Evolutionary conservation across 2,113 vertebrate species (phyloP).

Genomic region (Pterocles burchelli): DNA sequence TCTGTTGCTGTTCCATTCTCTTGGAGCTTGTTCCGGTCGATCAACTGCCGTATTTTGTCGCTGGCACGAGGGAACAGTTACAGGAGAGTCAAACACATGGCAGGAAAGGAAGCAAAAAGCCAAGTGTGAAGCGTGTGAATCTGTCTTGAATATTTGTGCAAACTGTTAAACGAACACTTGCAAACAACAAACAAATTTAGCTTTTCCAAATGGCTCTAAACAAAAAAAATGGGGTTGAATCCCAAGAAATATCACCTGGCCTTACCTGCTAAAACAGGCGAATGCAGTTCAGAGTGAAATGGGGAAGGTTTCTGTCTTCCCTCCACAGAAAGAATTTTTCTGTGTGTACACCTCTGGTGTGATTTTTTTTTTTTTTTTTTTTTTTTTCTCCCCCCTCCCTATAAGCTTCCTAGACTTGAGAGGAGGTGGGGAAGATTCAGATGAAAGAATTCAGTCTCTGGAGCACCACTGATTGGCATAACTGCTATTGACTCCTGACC

Average conservation of each 20-base stretch:
- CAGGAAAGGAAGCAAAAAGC: background rate
- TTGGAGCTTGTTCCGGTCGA: rapidly evolving
- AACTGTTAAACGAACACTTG: background rate
- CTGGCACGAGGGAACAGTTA: background rate
- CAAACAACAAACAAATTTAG: conserved; percentile 6
- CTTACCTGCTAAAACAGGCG: rapidly evolving
- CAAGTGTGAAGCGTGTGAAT: conserved; percentile 7
- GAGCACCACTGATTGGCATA: background rate
- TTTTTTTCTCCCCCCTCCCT: too few species aligned
- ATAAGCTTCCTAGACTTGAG: background rate
- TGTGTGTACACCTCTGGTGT: background rate
- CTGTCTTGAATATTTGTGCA: background rate
- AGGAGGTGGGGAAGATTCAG: background rate
- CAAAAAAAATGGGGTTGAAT: background rate
- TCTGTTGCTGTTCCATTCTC: background rate
- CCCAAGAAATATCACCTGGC: background rate
- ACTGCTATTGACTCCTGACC: background rate
- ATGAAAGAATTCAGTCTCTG: background rate
- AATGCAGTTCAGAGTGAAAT: rapidly evolving
- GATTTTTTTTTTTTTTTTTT: background rate
- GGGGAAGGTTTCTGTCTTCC: background rate
- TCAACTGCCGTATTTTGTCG: rapidly evolving
- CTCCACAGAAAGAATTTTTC: background rate
- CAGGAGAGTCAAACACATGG: background rate
- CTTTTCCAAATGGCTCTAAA: background rate